These are phyloP conservation scores for Pygmarrhopalites habei DNA, from an alignment of 1,140 invertebrate genomes.

Conservation along the genomic window DNA sequence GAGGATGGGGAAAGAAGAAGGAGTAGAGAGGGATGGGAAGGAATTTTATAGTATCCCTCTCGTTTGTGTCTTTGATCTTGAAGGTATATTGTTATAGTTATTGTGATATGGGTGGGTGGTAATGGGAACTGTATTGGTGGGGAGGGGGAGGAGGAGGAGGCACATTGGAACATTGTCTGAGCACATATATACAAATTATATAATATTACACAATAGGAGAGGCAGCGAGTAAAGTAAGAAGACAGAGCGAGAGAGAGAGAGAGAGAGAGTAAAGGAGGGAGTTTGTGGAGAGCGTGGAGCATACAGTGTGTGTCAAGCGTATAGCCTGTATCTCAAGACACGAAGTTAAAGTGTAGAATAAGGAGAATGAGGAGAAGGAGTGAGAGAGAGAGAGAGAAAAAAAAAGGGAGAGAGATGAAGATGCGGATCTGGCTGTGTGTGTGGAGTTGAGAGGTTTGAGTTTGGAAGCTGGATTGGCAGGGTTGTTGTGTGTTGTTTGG, in stretches of 20 bases:
- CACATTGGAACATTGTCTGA: neutral
- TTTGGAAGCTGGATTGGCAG: constrained; percentile 18
- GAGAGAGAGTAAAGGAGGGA: neutral
- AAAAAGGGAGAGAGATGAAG: constrained; percentile 10
- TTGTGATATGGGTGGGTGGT: constrained; percentile 34
- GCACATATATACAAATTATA: neutral
- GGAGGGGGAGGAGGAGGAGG: constrained; percentile 8
- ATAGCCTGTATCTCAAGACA: too few species aligned
- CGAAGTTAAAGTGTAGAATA: too few species aligned
- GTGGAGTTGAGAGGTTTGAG: too few species aligned
- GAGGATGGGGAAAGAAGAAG: neutral
- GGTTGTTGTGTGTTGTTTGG: constrained; percentile 15
- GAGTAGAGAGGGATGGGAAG: constrained; percentile 8
- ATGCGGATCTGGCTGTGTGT: constrained; percentile 22
- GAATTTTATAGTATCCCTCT: constrained; percentile 32
- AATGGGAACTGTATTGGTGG: constrained; percentile 28
- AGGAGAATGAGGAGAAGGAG: neutral
- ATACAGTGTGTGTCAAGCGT: too few species aligned
- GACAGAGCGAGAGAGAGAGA: constrained; percentile 1
- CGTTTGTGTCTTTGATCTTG: constrained; percentile 32
- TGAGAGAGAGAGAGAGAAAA: too few species aligned
- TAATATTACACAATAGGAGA: neutral
- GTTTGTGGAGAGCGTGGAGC: too few species aligned
- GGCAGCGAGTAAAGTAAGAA: neutral
- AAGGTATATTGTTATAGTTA: constrained; percentile 36